Evolutionary conservation across 2,113 vertebrate species (phyloP), one percentile per base, ranked within the genome.

Genomic region (Atractosteus spatula): DNA sequence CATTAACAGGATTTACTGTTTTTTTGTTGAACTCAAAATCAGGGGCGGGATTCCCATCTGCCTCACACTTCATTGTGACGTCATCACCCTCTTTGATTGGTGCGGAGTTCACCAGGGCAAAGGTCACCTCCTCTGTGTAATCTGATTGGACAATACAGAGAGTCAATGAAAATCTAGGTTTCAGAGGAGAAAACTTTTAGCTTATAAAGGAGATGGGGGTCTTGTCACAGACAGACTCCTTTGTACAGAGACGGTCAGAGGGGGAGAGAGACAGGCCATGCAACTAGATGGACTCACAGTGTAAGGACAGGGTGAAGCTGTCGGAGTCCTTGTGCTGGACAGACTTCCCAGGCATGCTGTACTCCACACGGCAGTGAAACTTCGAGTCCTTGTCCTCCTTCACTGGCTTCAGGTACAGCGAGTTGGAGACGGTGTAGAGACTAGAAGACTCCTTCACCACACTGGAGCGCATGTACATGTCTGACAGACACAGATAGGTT

Each of bases 31-130:
- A 92, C 0, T 88, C 86, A 62, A 94, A 92, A 41, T 90, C 85
- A 0, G 91, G 91, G 65, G 84, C 89, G 1, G 95, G 93, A 81
- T 89, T 92, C 14, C 95, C 95, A 0, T 97, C 95, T 0, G 92
- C 93, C 69, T 76, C 76, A 67, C 95, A 97, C 43, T 80, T 81
- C 78, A 97, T 84, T 29, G 73, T 78, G 3, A 97, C 90, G 0
- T 73, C 65, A 11, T 97, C 95, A 0, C 95, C 95, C 74, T 97
- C 95, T 16, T 93, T 94, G 14, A 97, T 84, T 2, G 84, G 83
- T 2, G 14, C 12, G 0, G 74, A 51, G 66, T 91, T 92, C 68
- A 74, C 13, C 8, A 92, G 41, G 55, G 71, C 62, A 77, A 97
- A 95, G 3, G 82, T 81, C 1, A 92, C 90, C 0, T 79, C 84